A percentile compares a stretch with the other conserved stretches of the same genome.
Evolutionary conservation across 2,797 vertebrate species (phyloP).

Genomic region (Setipinna tenuifilis): DNA sequence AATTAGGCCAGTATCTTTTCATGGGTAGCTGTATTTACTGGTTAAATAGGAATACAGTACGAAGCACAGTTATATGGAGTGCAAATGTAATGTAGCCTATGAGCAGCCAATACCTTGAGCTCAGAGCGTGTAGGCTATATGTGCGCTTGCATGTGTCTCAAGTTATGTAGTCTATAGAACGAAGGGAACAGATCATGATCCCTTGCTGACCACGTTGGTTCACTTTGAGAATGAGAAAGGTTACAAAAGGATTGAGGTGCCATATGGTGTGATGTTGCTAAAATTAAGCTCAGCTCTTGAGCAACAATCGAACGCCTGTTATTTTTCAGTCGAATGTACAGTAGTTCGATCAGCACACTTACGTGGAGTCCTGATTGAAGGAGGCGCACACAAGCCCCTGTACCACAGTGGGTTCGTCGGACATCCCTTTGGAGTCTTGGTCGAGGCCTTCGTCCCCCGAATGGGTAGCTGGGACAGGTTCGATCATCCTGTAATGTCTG

Average conservation of each 20-base stretch:
- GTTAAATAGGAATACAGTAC: too few relatives aligned
- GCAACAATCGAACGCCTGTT: neutral
- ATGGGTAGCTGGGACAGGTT: constrained; percentile 19
- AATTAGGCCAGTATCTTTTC: neutral
- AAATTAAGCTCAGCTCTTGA: neutral
- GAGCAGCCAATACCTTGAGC: too few relatives aligned
- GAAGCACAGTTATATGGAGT: too few relatives aligned
- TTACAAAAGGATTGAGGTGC: constrained; percentile 7
- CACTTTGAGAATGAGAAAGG: neutral
- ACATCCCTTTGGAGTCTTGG: neutral
- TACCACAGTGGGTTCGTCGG: neutral
- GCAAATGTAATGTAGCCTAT: too few relatives aligned
- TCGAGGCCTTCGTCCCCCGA: neutral
- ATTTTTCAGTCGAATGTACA: neutral
- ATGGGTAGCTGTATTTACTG: too few relatives aligned
- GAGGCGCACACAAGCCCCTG: constrained; percentile 7
- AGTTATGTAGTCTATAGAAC: neutral
- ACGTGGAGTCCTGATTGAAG: constrained; percentile 20
- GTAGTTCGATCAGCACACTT: neutral
- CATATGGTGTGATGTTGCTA: constrained; percentile 7
- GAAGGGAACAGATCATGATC: neutral
- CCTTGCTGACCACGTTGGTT: neutral
- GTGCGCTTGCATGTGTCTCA: neutral
- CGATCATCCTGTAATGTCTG: constrained; percentile 24
- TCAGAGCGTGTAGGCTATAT: neutral